Base-by-base conservation (phyloP, 2,888 invertebrate species). In the Latrodectus hesperus region DNA sequence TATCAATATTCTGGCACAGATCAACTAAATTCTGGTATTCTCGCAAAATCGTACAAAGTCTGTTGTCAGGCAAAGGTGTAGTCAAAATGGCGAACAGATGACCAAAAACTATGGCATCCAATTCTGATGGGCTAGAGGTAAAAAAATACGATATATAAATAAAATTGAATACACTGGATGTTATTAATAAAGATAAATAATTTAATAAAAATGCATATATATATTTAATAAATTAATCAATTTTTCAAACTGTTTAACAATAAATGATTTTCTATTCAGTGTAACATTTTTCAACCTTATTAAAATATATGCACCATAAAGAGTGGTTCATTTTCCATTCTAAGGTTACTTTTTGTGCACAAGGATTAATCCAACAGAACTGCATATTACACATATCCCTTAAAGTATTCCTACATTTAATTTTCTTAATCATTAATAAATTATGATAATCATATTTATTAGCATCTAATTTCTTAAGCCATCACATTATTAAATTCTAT, bases 31-130 rank as follows among this genome's bases (percentile, higher is more conserved):
- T 94, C 1, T 95, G 94, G 92, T 96, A 96, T 81, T 94, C 94
- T 89, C 96, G 94, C 5, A 99, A 95, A 9, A 95, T 95, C 84
- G 96, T 95, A 0, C 96, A 96, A 77, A 99, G 94, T 89, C 94
- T 94, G 90, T 95, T 95, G 91, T 96, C 96, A 0, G 98, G 97
- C 67, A 99, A 93, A 3, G 96, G 95, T 9, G 97, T 98, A 10
- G 98, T 98, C 87, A 99, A 93, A 90, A 99, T 95, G 0, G 97
- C 96, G 93, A 96, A 99, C n/a, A 99, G 94, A 93, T 99, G 99
- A 0, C 99, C 99, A 94, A 98, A 99, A 0, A 98, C 96, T 60
- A 99, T 93, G 2, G 99, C 99, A 93, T 99, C 99, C 89, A 99
- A 93, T 93, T 99, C 99, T 53, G 98, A 98, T 0, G 98, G 98